These are phyloP conservation scores for Bombyx huttoni DNA, from an alignment of 2,888 invertebrate species.

Conservation along the genomic window DNA sequence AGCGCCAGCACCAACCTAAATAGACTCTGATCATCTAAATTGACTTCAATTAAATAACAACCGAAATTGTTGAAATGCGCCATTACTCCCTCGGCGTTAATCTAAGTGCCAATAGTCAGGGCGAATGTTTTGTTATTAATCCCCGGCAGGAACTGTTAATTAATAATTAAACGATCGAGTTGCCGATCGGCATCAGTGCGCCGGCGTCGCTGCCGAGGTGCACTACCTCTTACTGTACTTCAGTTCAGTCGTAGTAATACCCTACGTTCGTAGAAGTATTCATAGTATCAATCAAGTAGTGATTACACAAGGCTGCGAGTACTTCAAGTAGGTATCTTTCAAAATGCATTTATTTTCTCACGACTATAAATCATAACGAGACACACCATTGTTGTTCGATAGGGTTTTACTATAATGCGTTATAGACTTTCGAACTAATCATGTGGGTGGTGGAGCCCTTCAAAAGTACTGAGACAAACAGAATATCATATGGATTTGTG, in stretches of 20 bases:
- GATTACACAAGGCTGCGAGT: neutral
- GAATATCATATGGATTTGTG: slow-evolving; percentile 54
- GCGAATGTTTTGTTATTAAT: slow-evolving; percentile 71
- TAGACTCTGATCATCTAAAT: slow-evolving; percentile 74
- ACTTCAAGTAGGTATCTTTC: neutral
- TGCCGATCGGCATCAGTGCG: slow-evolving; percentile 45
- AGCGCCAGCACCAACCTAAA: slow-evolving; percentile 72
- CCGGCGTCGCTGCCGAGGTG: slow-evolving; percentile 14
- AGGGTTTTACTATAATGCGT: slow-evolving; percentile 61
- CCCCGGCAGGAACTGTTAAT: slow-evolving; percentile 60
- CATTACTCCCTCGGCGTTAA: slow-evolving; percentile 71
- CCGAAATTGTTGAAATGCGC: slow-evolving; percentile 74
- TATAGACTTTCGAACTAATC: slow-evolving; percentile 62
- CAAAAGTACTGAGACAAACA: slow-evolving; percentile 48
- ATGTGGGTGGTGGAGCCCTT: slow-evolving; percentile 65
- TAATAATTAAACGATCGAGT: slow-evolving; percentile 61
- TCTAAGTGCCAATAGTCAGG: slow-evolving; percentile 72
- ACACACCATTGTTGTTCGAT: slow-evolving; percentile 57
- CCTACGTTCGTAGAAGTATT: neutral
- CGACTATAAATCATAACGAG: slow-evolving; percentile 64
- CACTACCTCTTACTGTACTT: slow-evolving; percentile 7
- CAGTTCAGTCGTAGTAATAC: neutral
- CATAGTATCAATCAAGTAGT: neutral
- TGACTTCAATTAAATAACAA: slow-evolving; percentile 74
- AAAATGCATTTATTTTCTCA: slow-evolving; percentile 34